Evolutionary conservation across 64 coral and sea anemone species (phyloP), one percentile per base, ranked within the genome.

Genomic region (Porites australiensis): DNA sequence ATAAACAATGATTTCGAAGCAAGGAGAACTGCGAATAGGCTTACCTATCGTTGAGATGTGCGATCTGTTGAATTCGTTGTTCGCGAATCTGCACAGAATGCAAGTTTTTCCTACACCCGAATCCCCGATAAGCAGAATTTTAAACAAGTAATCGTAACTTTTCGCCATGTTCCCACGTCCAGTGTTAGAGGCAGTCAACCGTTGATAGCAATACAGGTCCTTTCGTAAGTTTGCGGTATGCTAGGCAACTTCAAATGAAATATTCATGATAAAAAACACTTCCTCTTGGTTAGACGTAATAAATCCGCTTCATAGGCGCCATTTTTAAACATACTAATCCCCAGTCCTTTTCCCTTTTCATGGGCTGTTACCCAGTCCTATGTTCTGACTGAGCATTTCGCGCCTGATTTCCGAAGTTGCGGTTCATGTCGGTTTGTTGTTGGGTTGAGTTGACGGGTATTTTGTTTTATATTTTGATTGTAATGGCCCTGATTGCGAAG

Each of bases 31-130:
- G 15, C 45, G 55, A 37, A 18, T 15, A 11, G 78, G 73, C 88
- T 77, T 88, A 99, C 98, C 98, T 53, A 99, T 99, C 48, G 98
- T 99, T 54, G 98, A 99, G 87, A 99, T 96, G 58, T 99, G 98
- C 10, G 98, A 96, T 72, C 93, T 96, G 82, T 99, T 99, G 75
- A 99, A 99, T 37, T 99, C 98, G 67, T 99, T 95, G 83, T 95
- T 99, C 43, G 98, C 98, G 77, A 99, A 99, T 48, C 98, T 88
- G 79, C 98, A 99, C 0, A 99, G 91, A 79, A 99, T 99, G 68
- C 98, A 99, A 14, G 98, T 99, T 79, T 99, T 99, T 6, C 97
- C 97, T 12, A 98, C 97, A 1, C 94, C 97, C 0, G 97, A 93
- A 77, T 98, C 97, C 79, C 98, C 98, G 55, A 99, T 94, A 45